Conservation (phyloP, 1,140 invertebrate species). For the Oryzaephilus surinamensis region DNA sequence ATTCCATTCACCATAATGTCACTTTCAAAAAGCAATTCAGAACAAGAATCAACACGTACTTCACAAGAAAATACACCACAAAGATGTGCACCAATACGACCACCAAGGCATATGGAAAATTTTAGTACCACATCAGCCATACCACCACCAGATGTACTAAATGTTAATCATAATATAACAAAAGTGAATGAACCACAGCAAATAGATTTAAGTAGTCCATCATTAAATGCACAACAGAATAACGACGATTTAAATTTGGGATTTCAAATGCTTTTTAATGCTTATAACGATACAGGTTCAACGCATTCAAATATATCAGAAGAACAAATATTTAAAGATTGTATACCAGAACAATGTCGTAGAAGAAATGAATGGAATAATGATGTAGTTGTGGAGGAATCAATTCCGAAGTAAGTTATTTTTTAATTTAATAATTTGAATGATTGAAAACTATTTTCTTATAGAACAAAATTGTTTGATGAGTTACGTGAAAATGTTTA, state of each 20-base stretch:
- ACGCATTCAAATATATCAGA: conserved; percentile 16
- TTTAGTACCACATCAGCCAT: conserved; percentile 10
- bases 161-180: conserved; percentile 38
- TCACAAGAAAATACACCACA: conserved; percentile 25
- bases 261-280: conserved; percentile 6
- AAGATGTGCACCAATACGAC: conserved; percentile 5
- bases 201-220: too few relatives aligned
- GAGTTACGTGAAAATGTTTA: conserved; percentile 55
- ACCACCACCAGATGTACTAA: conserved; percentile 41
- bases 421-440: background rate
- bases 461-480: conserved; percentile 48
- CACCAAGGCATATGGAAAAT: conserved; percentile 3
- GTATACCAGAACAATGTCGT: conserved; percentile 5
- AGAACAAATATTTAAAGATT: conserved; percentile 17
- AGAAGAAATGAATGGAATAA: conserved; percentile 23
- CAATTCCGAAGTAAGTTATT: conserved; percentile 16
- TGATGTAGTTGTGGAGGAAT: conserved; percentile 8
- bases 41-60: conserved; percentile 20
- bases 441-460: conserved; percentile 1
- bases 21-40: conserved; percentile 31
- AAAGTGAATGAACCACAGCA: conserved; percentile 4
- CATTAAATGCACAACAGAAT: too few relatives aligned
- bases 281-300: conserved; percentile 7
- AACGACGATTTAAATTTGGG: too few relatives aligned
- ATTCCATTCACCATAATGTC: conserved; percentile 22